These are phyloP conservation scores for Dynastes hyllus DNA, from an alignment of 2,888 invertebrate genomes.

Conservation along the genomic window DNA sequence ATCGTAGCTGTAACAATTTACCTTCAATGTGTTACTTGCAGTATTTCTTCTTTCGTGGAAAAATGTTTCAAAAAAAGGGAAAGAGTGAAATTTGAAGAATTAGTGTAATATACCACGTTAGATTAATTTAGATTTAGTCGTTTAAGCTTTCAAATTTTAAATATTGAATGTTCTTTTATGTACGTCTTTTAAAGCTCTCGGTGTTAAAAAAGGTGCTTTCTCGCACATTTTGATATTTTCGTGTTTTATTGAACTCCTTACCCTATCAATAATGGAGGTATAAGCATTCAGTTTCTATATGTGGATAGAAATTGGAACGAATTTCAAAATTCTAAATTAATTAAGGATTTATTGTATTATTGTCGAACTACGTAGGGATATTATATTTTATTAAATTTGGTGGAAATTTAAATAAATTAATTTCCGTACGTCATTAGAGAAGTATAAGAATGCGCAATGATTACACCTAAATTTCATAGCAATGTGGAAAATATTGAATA, in stretches of 20 bases:
- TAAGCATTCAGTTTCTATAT: not conserved
- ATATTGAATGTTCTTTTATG: conserved; percentile 1
- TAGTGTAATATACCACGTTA: not conserved
- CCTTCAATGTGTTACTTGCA: too few relatives aligned
- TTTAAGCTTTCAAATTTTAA: conserved; percentile 5
- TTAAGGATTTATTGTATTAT: not conserved
- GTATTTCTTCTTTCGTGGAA: too few relatives aligned
- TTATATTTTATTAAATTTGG: too few relatives aligned
- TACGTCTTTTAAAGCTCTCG: not conserved
- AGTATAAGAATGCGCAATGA: too few relatives aligned
- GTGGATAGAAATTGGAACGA: not conserved
- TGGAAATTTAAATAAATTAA: not conserved
- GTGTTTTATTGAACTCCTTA: not conserved
- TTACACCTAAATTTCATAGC: not conserved
- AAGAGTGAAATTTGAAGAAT: not conserved
- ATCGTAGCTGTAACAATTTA: too few relatives aligned
- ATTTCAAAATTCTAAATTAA: not conserved
- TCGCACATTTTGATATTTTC: not conserved
- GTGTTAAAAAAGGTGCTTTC: not conserved
- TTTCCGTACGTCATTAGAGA: too few relatives aligned
- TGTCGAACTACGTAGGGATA: too few relatives aligned
- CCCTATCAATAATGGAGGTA: not conserved
- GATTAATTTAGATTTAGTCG: conserved; percentile 5
- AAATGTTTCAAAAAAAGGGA: too few relatives aligned
- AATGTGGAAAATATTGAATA: not conserved